Conservation (phyloP, 2,888 invertebrate species). For the Dynastes maya region DNA sequence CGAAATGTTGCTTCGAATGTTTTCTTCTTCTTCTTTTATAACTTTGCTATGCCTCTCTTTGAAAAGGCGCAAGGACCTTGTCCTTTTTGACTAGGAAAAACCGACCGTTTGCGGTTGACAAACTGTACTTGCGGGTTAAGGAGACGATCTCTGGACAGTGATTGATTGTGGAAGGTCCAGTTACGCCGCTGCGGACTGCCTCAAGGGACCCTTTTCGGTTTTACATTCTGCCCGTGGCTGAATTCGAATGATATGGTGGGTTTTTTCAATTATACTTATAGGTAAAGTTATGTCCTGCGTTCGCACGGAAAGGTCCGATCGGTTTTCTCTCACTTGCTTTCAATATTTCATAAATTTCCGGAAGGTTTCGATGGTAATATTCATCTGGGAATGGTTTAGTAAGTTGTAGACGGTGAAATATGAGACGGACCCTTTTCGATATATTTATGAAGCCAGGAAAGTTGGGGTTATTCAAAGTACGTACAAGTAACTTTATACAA, state of each 20-base stretch:
- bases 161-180: conserved; percentile 60
- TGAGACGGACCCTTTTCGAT: neutral
- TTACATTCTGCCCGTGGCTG: conserved; percentile 50
- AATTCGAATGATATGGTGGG: conserved; percentile 37
- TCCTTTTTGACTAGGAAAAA: conserved; percentile 47
- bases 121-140: conserved; percentile 62
- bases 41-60: too few relatives aligned
- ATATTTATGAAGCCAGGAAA: neutral
- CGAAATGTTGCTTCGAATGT: conserved; percentile 17
- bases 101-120: conserved; percentile 60
- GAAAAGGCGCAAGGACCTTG: neutral
- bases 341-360: conserved; percentile 38
- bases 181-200: conserved; percentile 49
- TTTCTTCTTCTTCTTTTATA: conserved; percentile 14
- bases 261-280: conserved; percentile 47
- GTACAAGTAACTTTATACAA: too few relatives aligned
- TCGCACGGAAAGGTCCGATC: neutral
- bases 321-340: neutral
- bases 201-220: conserved; percentile 53
- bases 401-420: conserved; percentile 26
- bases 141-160: conserved; percentile 62
- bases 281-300: conserved; percentile 25
- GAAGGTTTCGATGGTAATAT: conserved; percentile 23
- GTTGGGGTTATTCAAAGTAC: too few relatives aligned
- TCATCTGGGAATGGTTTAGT: conserved; percentile 36